Evolutionary conservation across 2,113 vertebrate species (phyloP), one percentile per base, ranked within the genome.

Genomic region (Athene noctua): DNA sequence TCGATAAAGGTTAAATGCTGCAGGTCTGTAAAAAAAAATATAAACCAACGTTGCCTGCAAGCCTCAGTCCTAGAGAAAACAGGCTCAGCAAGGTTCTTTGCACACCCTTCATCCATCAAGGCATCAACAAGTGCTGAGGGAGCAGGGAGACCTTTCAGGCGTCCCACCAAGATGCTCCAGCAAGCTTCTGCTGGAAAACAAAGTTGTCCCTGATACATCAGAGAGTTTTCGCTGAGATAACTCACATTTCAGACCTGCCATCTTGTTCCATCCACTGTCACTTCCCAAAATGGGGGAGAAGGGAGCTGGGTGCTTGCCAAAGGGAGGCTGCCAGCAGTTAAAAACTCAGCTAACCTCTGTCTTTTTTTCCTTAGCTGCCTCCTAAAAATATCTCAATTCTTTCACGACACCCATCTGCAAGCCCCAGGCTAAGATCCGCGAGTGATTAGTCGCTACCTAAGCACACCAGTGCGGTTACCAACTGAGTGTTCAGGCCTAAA

Each of bases 81-180:
- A 80, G 23, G 49, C 19, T 75, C 36, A 61, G 68, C 51, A 36
- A 88, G 51, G 51, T 49, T 32, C 68, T 72, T 10, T 5, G 5
- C 10, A 21, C 7, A 12, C 4, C 22, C 26, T 66, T 59, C 52
- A 49, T 42, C 13, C 27, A 42, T 38, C 54, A 70, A 83, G 34
- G 55, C 55, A 79, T 32, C 61, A 80, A 25, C 21, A 54, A 75
- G 42, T 16, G 36, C 20, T 34, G 40, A 72, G 47, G 29, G 26
- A 63, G 3, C 0, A 0, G 13, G 29, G 6, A 84, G 22, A 42
- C 7, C 19, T 40, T 88, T 5, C 0, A 1, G 13, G 13, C 3
- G 30, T 29, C 51, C 27, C 57, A 90, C 22, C 47, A 67, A 20
- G 42, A 58, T 38, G 51, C 42, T 81, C 68, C 52, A 75, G 38